A percentile compares a stretch with the other conserved stretches of the same genome.
These are phyloP conservation scores for Rallus limicola DNA, from an alignment of 2,113 vertebrate genomes.

Conservation along the genomic window DNA sequence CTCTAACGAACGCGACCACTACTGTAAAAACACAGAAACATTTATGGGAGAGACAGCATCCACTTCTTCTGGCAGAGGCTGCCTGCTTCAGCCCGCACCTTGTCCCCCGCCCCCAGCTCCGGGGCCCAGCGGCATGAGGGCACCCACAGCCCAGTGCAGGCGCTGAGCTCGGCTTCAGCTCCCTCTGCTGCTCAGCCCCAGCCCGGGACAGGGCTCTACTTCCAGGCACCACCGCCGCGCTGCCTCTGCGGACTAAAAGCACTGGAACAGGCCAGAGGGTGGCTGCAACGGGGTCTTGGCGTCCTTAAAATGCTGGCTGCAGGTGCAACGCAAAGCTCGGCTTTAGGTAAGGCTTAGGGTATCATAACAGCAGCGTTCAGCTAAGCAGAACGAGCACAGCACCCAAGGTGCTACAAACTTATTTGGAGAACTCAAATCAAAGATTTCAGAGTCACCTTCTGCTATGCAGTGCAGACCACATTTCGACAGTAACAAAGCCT, in stretches of 20 bases:
- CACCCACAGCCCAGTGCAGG: background rate
- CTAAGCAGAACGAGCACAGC: background rate
- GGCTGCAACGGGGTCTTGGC: background rate
- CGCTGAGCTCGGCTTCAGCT: slow-evolving; percentile 31
- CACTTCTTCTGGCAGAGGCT: background rate
- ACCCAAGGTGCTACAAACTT: background rate
- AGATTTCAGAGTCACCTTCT: background rate
- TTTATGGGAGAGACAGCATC: background rate
- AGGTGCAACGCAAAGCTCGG: background rate
- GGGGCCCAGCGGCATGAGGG: background rate
- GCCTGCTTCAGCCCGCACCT: background rate
- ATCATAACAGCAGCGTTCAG: background rate
- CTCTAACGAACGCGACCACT: background rate
- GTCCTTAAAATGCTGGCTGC: background rate
- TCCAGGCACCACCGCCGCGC: fast-evolving
- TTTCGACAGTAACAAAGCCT: background rate
- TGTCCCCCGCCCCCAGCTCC: background rate
- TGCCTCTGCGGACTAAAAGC: background rate
- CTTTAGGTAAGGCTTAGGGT: background rate
- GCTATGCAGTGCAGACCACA: background rate
- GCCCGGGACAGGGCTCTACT: background rate
- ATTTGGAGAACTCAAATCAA: background rate
- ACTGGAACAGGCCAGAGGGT: background rate
- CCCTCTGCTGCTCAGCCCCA: slow-evolving; percentile 60
- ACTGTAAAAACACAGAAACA: background rate